Base-by-base conservation (phyloP, 2,888 invertebrate genomes). In the Lamellibrachia satsuma region DNA sequence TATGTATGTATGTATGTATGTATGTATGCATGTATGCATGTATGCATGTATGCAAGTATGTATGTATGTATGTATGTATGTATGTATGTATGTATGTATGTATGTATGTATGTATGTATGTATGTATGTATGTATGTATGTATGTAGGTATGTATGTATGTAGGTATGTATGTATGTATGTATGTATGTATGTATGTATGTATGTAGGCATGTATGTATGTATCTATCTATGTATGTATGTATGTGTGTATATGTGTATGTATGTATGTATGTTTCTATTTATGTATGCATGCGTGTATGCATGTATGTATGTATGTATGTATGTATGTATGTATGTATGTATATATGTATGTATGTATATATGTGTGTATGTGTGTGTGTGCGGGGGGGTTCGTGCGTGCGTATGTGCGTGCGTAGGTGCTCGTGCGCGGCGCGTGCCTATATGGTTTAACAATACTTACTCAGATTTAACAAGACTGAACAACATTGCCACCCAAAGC, bases 41-140 rank as follows among this genome's bases (percentile, higher is more conserved):
- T 57, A 1, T 2, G 57, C 11, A 11, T 6, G 57, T 6, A 11
- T 6, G 57, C 6, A 4, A 2, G 57, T 6, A 11, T 57, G 57
- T 92, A 90, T 92, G 92, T 92, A 90, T 92, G 90, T 92, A 57
- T 91, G 91, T 60, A 27, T 91, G 90, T 55, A 52, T 52, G 52
- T 90, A 75, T 90, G 75, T 92, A 75, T 52, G 92, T 90, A 52
- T 90, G 92, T 55, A 75, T 90, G 90, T 92, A 90, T 91, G 92
- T 57, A 92, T 92, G 55, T 92, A 57, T 91, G 90, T 92, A 92
- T 90, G 60, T 22, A 92, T 90, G 51, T 90, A 22, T 90, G 51
- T 57, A 11, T 57, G 57, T 90, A 22, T 90, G 51, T 90, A 22
- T 90, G 90, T 90, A 22, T 90, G 90, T 90, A 22, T 90, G 90